These are phyloP conservation scores for Galagoides demidoff DNA, from an alignment of 2,797 vertebrate genomes.

Conservation along the genomic window DNA sequence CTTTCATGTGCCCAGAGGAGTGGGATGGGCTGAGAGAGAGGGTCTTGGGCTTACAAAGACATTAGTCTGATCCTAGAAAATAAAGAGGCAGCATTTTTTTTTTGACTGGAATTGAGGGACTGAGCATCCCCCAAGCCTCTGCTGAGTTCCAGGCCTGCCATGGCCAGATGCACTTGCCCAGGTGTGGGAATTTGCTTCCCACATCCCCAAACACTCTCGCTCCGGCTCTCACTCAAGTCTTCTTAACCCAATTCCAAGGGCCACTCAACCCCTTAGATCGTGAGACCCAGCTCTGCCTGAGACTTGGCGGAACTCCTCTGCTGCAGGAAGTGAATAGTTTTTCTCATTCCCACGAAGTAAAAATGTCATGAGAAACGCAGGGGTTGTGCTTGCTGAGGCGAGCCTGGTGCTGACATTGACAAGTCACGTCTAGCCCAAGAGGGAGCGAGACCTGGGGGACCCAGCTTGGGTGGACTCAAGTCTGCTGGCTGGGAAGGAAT, in stretches of 20 bases:
- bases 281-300: not conserved
- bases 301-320: not conserved
- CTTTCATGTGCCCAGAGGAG: not conserved
- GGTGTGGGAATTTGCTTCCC: not conserved
- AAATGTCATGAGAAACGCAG: slow-evolving; percentile 61
- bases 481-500: not conserved
- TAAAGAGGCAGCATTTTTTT: not conserved
- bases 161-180: not conserved
- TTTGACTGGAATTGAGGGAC: not conserved
- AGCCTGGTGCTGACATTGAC: not conserved
- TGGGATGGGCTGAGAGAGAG: not conserved
- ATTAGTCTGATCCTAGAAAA: not conserved
- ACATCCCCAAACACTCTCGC: not conserved
- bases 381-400: not conserved
- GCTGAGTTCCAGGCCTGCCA: not conserved
- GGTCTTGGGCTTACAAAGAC: not conserved
- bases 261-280: not conserved
- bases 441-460: not conserved
- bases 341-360: slow-evolving; percentile 49
- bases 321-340: slow-evolving; percentile 46
- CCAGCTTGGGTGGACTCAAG: not conserved
- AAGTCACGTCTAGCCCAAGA: not conserved
- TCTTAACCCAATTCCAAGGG: not conserved
- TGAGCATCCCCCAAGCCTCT: not conserved
- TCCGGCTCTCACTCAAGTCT: not conserved